Evolutionary conservation across 1,140 invertebrate species (phyloP).

Genomic region (Sycophaga agraensis): DNA sequence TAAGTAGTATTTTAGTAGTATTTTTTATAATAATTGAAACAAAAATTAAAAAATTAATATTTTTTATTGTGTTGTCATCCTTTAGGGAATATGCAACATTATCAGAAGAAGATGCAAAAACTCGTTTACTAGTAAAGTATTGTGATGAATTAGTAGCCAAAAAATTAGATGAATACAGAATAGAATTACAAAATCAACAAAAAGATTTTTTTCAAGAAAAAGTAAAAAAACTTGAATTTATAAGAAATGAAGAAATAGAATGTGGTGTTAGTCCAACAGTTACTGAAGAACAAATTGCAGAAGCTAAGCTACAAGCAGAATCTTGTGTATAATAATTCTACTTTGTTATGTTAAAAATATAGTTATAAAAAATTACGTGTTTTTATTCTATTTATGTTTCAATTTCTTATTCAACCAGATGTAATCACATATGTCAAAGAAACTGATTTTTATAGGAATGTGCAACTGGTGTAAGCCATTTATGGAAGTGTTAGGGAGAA

Average conservation of each 20-base stretch:
- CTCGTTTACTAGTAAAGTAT: constrained; percentile 66
- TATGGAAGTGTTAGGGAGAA: constrained; percentile 10
- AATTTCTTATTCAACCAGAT: no score
- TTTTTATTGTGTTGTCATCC: no score
- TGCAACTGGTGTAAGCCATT: constrained; percentile 6
- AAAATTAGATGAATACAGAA: constrained; percentile 66
- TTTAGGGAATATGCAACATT: constrained; percentile 26
- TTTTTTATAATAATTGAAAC: neutral
- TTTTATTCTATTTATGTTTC: neutral
- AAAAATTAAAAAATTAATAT: no score
- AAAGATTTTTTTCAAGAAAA: constrained; percentile 67
- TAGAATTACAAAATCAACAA: constrained; percentile 66
- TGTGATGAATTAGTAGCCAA: constrained; percentile 67
- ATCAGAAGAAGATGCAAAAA: constrained; percentile 65
- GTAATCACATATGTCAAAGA: no score
- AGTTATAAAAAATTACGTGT: neutral
- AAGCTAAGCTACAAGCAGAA: constrained; percentile 59
- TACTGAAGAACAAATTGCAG: constrained; percentile 66
- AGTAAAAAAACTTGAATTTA: constrained; percentile 63
- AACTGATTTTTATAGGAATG: constrained; percentile 1
- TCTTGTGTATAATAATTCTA: constrained; percentile 40
- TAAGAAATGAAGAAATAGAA: constrained; percentile 69
- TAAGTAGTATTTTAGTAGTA: constrained; percentile 46
- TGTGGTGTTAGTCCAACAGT: constrained; percentile 66
- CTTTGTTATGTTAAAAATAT: no score